Evolutionary conservation across 1,140 invertebrate genomes (phyloP), one percentile per base, ranked within the genome.

Genomic region (Hydropsyche tenuis): DNA sequence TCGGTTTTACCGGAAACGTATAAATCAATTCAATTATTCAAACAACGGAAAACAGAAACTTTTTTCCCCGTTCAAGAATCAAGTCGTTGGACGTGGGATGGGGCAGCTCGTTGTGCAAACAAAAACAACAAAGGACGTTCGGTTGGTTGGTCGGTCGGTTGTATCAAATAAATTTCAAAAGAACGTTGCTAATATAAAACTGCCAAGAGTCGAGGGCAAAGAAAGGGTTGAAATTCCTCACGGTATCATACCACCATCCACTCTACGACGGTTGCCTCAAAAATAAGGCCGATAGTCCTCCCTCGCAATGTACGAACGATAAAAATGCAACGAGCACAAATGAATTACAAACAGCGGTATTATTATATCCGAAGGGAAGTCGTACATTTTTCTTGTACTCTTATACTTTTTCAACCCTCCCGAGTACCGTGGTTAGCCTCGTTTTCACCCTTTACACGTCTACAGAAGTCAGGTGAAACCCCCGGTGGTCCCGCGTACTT

Each of bases 331-430:
- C 71, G 73, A 65, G 73, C 66, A 77, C 76, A 77, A 77, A 77
- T 77, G 76, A 77, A 77, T 77, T 75, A 74, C 76, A 77, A 77
- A 75, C 76, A 77, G 76, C 76, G 72, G 3, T 37, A 9, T 77
- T 77, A 77, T 77, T 77, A 77, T 77, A 75, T 77, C 76, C 72
- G 68, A 75, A 56, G 72, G 74, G 74, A 77, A 77, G 76, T 75
- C 76, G 63, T 77, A 75, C 51, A 74, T 75, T 77, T 77, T 75
- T 75, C 71, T 73, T 60, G 20, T 3, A 25, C 56, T 23, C 51
- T 53, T 25, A 20, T 73, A 65, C 69, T 75, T 71, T 75, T 75
- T 22, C 63, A 37, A 51, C 20, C 30, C 42, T 73, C 74, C 68
- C 72, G 64, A 66, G 72, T 75, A 53, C 74, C 65, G 23, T 63